These are phyloP conservation scores for Heliothis peltigera DNA, from an alignment of 2,888 invertebrate genomes.

Conservation along the genomic window DNA sequence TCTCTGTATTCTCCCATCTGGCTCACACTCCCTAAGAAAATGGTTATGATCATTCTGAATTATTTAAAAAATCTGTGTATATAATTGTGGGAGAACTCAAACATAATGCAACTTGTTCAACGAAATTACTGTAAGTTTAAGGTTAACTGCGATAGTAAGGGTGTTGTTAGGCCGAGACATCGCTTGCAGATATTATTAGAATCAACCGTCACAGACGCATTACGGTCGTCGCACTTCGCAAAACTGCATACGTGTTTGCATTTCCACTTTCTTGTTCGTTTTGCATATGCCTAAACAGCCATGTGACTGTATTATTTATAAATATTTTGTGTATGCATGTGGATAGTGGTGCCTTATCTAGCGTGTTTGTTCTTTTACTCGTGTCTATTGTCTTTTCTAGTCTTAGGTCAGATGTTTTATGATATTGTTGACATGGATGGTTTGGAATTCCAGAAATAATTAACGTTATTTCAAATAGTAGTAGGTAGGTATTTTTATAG, in stretches of 20 bases:
- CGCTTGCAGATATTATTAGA: conserved; percentile 78
- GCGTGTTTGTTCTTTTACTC: conserved; percentile 12
- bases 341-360: conserved; percentile 19
- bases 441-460: neutral
- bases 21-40: conserved; percentile 66
- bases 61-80: conserved; percentile 23
- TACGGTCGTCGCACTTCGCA: conserved; percentile 80
- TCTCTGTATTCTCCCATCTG: conserved; percentile 65
- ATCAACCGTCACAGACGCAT: conserved; percentile 69
- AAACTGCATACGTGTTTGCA: conserved; percentile 69
- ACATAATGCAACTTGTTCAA: conserved; percentile 11
- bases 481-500: neutral
- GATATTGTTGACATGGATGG: conserved; percentile 11
- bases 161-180: conserved; percentile 58
- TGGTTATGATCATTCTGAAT: conserved; percentile 63
- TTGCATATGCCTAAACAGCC: conserved; percentile 41
- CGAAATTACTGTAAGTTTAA: conserved; percentile 48
- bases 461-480: neutral
- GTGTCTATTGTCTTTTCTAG: conserved; percentile 23
- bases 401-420: conserved; percentile 14
- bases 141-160: conserved; percentile 55
- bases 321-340: conserved; percentile 28
- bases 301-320: conserved; percentile 40
- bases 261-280: conserved; percentile 59
- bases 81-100: conserved; percentile 17